Conservation (phyloP, 2,797 vertebrate genomes). For the Huso huso region DNA sequence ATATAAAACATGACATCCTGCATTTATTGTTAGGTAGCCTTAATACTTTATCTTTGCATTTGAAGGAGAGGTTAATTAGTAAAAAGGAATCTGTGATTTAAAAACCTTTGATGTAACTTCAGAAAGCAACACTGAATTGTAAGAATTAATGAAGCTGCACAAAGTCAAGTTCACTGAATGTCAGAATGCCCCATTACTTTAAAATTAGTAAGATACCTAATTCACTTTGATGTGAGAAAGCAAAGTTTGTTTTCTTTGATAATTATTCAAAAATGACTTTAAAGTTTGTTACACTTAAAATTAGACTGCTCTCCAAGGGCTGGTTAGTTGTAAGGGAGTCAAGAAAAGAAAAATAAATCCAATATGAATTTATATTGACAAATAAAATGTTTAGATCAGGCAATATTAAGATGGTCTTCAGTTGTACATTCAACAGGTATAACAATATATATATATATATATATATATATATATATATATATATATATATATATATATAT, state of each 20-base stretch:
- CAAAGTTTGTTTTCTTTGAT: constrained; percentile 47
- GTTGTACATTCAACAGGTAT: no score
- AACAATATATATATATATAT: no score
- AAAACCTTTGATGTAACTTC: constrained; percentile 65
- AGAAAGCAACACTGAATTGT: constrained; percentile 41
- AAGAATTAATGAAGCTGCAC: constrained; percentile 53
- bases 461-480: no score
- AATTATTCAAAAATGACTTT: constrained; percentile 40
- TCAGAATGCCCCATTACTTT: constrained; percentile 52
- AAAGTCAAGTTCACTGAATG: constrained; percentile 47
- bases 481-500: no score
- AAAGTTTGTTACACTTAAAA: constrained; percentile 27
- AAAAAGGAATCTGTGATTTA: constrained; percentile 46
- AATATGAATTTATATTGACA: no score
- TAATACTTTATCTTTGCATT: constrained; percentile 16
- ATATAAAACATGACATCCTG: background rate
- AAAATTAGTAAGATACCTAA: constrained; percentile 51
- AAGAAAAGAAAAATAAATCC: no score
- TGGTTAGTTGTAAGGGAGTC: no score
- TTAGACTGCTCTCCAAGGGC: no score
- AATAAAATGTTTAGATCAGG: no score
- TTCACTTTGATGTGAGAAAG: constrained; percentile 57
- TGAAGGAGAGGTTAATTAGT: constrained; percentile 50
- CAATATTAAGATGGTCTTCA: no score
- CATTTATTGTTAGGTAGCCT: constrained; percentile 4